A percentile compares a stretch with the other conserved stretches of the same genome.
phyloP scores from a whole-genome alignment of 37 sponge, comb jelly and placozoan species.

The Petrosia ficiformis region DNA sequence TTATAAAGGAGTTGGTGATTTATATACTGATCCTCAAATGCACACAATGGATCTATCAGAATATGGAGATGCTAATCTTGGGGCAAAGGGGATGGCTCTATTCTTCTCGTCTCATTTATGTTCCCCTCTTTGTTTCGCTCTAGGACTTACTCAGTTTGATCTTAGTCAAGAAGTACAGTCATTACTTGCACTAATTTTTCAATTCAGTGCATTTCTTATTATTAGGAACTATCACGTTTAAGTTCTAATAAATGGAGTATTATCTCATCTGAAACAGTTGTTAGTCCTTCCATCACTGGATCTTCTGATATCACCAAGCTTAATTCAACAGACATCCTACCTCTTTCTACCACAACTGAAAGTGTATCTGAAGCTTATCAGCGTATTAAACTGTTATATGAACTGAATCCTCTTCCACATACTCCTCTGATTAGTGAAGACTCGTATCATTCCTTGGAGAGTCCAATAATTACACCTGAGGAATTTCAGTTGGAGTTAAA shows the following conservation, averaged over 20 bases:
- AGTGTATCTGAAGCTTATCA: background rate
- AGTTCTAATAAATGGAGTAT: slow-evolving; percentile 16
- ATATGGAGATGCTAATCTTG: slow-evolving; percentile 87
- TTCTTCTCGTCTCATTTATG: slow-evolving; percentile 90
- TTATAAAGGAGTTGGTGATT: slow-evolving; percentile 80
- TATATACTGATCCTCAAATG: slow-evolving; percentile 97
- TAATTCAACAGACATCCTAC: background rate
- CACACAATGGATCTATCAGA: slow-evolving; percentile 67
- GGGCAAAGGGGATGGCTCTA: slow-evolving; percentile 86
- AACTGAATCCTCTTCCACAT: background rate
- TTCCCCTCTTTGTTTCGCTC: slow-evolving; percentile 69
- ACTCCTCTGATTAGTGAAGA: background rate
- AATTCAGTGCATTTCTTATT: background rate
- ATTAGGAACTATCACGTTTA: slow-evolving; percentile 18
- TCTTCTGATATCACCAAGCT: background rate
- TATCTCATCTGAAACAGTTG: slow-evolving; percentile 29
- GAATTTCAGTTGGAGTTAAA: too few species aligned
- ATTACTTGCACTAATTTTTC: background rate
- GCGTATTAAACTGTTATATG: background rate
- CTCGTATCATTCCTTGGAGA: background rate
- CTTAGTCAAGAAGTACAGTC: slow-evolving; percentile 31
- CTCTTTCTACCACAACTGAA: background rate
- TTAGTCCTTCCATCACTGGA: background rate
- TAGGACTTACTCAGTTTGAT: slow-evolving; percentile 71
- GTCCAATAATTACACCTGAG: background rate